Evolutionary conservation across 2,113 vertebrate species (phyloP).

Genomic region (Colius striatus): DNA sequence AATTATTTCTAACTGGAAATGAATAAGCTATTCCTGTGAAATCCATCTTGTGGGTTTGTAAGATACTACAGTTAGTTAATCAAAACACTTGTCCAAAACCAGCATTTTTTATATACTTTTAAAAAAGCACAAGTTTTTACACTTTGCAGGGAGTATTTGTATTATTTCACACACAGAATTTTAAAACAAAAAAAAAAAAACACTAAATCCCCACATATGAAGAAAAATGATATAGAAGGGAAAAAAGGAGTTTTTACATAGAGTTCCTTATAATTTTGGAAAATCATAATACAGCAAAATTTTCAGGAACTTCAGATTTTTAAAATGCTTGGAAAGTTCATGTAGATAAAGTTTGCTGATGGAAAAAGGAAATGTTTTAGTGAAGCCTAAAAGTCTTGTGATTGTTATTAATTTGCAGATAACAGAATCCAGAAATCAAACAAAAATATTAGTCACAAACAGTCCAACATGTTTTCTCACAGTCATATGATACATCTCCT

Average conservation of each 20-base stretch:
- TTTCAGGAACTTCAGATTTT: background rate
- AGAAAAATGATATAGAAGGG: background rate
- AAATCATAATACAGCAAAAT: background rate
- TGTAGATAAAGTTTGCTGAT: background rate
- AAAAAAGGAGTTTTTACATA: background rate
- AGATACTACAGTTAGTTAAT: background rate
- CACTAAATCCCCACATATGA: background rate
- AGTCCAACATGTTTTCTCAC: background rate
- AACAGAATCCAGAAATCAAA: slow-evolving; percentile 29
- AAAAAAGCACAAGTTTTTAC: background rate
- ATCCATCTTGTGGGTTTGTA: background rate
- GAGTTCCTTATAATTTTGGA: background rate
- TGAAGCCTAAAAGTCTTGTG: background rate
- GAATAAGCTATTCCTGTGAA: background rate
- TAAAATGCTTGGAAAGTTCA: background rate
- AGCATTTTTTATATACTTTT: background rate
- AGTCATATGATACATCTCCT: background rate
- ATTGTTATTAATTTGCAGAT: slow-evolving; percentile 2
- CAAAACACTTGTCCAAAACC: background rate
- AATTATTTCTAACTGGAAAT: background rate
- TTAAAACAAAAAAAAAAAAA: background rate
- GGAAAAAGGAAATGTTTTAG: background rate
- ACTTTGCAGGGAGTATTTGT: background rate
- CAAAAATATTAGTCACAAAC: slow-evolving; percentile 7
- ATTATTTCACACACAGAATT: background rate